These are phyloP conservation scores for Ramazzottius varieornatus DNA, from an alignment of 2,888 invertebrate genomes.

Conservation along the genomic window DNA sequence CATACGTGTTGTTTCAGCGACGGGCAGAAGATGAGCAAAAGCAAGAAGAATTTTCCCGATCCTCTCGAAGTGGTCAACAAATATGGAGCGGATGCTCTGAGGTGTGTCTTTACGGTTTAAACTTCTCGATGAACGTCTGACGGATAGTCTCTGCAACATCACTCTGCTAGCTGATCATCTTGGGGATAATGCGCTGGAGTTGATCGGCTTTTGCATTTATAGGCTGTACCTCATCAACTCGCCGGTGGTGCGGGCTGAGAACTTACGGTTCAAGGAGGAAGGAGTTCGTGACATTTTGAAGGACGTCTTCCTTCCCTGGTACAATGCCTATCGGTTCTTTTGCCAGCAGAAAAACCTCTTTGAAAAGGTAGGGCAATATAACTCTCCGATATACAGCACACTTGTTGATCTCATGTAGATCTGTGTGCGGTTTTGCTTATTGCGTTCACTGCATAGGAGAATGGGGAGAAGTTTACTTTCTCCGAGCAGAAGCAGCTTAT, in stretches of 20 bases:
- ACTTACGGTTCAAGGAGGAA: constrained; percentile 79
- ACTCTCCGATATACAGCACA: no score
- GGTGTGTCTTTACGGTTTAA: constrained; percentile 27
- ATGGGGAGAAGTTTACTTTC: constrained; percentile 22
- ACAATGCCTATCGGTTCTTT: constrained; percentile 45
- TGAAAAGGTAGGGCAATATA: constrained; percentile 29
- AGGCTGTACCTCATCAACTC: constrained; percentile 79
- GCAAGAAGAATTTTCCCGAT: constrained; percentile 95
- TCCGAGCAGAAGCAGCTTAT: constrained; percentile 17
- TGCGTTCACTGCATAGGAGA: constrained; percentile 18
- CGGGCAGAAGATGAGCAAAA: constrained; percentile 97
- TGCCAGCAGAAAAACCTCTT: constrained; percentile 69
- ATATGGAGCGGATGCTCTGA: constrained; percentile 84
- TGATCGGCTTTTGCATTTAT: constrained; percentile 7
- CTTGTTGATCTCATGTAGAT: no score
- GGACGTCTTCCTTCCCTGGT: constrained; percentile 91
- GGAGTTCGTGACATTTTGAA: constrained; percentile 85
- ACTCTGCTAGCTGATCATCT: no score
- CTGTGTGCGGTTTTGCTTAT: background rate
- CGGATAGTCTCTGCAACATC: no score
- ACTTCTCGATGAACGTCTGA: no score
- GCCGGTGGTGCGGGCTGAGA: constrained; percentile 88
- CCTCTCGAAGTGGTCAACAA: constrained; percentile 58
- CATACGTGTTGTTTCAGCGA: constrained; percentile 30
- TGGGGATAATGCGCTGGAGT: no score